These are phyloP conservation scores for Eueremaeus valkanovi DNA, from an alignment of 2,888 invertebrate genomes.

Conservation along the genomic window DNA sequence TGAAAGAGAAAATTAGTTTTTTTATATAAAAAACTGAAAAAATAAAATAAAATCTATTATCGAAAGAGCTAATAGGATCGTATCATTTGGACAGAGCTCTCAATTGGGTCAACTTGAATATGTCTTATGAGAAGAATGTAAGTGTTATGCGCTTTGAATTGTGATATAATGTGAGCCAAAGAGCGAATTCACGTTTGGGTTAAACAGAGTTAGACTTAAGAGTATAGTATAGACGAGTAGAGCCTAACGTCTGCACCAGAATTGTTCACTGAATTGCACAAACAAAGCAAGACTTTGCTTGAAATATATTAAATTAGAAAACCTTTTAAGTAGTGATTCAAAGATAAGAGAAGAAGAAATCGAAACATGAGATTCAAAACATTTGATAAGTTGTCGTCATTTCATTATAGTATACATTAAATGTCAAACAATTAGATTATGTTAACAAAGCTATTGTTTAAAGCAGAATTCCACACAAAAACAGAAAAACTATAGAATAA, in stretches of 20 bases:
- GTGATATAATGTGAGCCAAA: not conserved
- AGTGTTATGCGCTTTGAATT: not conserved
- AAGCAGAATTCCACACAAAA: not conserved
- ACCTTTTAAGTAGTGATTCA: constrained; percentile 15
- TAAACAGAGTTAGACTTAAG: not conserved
- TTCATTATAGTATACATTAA: not conserved
- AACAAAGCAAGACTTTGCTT: not conserved
- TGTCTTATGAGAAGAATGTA: not conserved
- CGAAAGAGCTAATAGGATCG: not conserved
- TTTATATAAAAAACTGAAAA: not conserved
- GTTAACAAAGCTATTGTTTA: not conserved
- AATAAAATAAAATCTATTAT: not conserved
- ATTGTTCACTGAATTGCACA: constrained; percentile 10
- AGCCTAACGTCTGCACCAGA: constrained; percentile 23
- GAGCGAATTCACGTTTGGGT: not conserved
- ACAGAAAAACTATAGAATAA: not conserved
- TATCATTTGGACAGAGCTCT: not conserved
- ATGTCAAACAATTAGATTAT: not conserved
- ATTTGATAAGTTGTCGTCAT: not conserved
- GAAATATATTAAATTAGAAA: constrained; percentile 27
- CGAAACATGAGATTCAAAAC: not conserved
- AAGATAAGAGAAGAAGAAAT: not conserved
- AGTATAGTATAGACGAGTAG: no score
- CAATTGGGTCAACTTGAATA: not conserved
- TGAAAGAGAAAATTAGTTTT: constrained; percentile 2